These are phyloP conservation scores for Luffia ferchaultella DNA, from an alignment of 2,888 invertebrate genomes.

Conservation along the genomic window DNA sequence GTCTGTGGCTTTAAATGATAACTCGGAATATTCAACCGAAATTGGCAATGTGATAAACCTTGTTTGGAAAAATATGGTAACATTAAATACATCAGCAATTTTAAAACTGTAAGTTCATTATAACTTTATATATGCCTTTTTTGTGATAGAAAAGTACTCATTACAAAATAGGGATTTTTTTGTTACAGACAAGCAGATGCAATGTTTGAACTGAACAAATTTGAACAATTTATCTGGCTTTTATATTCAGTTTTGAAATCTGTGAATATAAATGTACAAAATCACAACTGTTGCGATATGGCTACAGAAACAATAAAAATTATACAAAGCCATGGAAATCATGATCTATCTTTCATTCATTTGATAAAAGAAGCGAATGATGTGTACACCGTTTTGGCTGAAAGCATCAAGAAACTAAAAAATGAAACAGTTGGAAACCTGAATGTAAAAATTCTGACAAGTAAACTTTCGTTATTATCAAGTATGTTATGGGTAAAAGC, in stretches of 20 bases:
- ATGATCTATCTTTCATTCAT: conserved; percentile 21
- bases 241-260: conserved; percentile 23
- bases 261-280: conserved; percentile 4
- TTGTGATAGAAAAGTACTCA: not conserved
- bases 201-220: conserved; percentile 38
- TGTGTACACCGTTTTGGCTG: conserved; percentile 19
- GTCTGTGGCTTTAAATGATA: conserved; percentile 57
- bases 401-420: conserved; percentile 11
- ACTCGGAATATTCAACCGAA: conserved; percentile 50
- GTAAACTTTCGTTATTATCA: conserved; percentile 40
- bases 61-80: conserved; percentile 69
- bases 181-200: conserved; percentile 37
- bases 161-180: conserved; percentile 1
- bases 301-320: conserved; percentile 14
- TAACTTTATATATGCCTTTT: conserved; percentile 1
- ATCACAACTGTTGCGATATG: conserved; percentile 5
- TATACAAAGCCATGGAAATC: conserved; percentile 20
- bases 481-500: conserved; percentile 66
- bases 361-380: conserved; percentile 24
- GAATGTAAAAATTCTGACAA: conserved; percentile 28
- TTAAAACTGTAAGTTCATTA: conserved; percentile 45
- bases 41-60: conserved; percentile 54
- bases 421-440: conserved; percentile 9
- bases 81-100: conserved; percentile 46
- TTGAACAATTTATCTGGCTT: conserved; percentile 29